Percentiles rank a stretch among this genome's conserved stretches.
Conservation (phyloP, 2,888 invertebrate genomes). For the Acanthosepion pharaonis region DNA sequence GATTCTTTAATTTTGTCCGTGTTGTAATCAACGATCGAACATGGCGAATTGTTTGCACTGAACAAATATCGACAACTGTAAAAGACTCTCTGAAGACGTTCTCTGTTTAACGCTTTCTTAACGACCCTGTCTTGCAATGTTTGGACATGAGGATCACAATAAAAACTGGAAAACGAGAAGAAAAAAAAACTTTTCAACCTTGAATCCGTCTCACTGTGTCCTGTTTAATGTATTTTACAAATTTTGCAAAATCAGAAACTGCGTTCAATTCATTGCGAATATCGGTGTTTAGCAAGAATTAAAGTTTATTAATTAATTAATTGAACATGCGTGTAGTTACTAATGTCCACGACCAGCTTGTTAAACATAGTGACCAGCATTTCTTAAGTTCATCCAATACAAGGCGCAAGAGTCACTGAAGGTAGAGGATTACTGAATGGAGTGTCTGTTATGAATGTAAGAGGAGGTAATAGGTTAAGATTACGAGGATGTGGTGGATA, state of each 20-base stretch:
- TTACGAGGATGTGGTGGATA: too few species aligned
- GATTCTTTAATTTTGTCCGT: constrained; percentile 9
- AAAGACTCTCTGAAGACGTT: not conserved
- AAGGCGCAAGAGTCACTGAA: too few species aligned
- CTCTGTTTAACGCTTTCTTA: too few species aligned
- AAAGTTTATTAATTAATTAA: not conserved
- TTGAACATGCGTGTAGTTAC: not conserved
- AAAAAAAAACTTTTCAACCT: not conserved
- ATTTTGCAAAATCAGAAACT: not conserved
- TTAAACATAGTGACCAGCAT: too few species aligned
- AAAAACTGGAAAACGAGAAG: not conserved
- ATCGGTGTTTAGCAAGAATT: not conserved
- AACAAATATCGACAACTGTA: not conserved
- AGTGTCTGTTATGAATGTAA: too few species aligned
- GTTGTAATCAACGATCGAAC: constrained; percentile 17
- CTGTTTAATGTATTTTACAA: not conserved
- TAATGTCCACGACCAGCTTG: not conserved
- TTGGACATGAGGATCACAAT: not conserved
- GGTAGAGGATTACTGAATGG: too few species aligned
- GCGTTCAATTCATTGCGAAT: not conserved
- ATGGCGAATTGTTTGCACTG: not conserved
- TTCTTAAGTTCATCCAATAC: too few species aligned
- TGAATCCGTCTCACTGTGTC: not conserved
- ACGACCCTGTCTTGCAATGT: not conserved
- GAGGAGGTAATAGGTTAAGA: too few species aligned